These are phyloP conservation scores for Syngnathus typhle DNA, from an alignment of 2,113 vertebrate genomes.

Conservation along the genomic window DNA sequence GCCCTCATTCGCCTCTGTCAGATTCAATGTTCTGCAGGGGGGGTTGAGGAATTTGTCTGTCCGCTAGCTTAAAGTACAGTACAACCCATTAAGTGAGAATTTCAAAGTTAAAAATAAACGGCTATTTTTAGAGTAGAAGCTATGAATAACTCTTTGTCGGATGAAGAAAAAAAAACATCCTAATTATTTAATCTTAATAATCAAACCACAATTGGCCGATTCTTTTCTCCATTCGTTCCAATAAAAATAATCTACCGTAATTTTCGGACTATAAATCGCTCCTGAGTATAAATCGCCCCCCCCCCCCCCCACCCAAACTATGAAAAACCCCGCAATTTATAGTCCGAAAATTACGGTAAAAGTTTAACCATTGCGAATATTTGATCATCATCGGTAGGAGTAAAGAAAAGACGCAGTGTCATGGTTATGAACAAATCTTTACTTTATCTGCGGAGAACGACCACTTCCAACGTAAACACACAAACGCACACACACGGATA, in stretches of 20 bases:
- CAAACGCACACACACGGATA: conserved; percentile 20
- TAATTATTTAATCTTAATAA: too few species aligned
- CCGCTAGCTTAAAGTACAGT: conserved; percentile 5
- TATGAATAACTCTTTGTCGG: background rate
- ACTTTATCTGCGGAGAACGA: conserved; percentile 40
- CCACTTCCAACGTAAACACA: conserved; percentile 10
- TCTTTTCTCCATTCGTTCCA: too few species aligned
- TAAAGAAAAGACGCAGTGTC: conserved; percentile 16
- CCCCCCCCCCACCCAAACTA: too few species aligned
- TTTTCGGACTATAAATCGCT: too few species aligned
- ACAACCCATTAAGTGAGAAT: conserved; percentile 4
- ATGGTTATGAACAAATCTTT: conserved; percentile 52
- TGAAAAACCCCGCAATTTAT: too few species aligned
- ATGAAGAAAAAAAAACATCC: too few species aligned
- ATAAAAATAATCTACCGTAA: too few species aligned
- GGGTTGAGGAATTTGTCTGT: conserved; percentile 23
- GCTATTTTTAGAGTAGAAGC: conserved; percentile 9
- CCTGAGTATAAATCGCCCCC: too few species aligned
- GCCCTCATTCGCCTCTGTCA: conserved; percentile 34
- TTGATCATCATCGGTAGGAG: too few species aligned
- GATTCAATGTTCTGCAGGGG: conserved; percentile 20
- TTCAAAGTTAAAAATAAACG: conserved; percentile 14
- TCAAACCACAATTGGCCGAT: too few species aligned
- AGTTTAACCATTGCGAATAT: too few species aligned
- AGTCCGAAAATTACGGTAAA: too few species aligned